phyloP scores from a whole-genome alignment of 2,113 vertebrate genomes.

The Chroicocephalus ridibundus region DNA sequence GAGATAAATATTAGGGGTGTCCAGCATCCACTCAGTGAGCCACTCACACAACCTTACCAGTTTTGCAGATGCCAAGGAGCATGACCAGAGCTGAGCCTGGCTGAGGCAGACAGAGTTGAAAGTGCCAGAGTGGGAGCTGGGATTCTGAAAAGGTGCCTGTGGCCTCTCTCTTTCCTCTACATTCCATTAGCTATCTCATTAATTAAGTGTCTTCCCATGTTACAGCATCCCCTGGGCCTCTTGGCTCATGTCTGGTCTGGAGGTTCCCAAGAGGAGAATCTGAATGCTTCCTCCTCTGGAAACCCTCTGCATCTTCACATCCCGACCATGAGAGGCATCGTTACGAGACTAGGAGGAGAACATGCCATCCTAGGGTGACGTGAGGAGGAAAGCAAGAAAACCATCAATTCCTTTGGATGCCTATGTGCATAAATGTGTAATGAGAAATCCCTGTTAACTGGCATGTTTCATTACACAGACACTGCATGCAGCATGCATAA shows the following conservation, averaged over 20 bases:
- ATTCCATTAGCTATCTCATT: background rate
- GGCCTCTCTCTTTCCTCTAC: background rate
- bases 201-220: background rate
- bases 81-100: background rate
- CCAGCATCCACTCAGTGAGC: background rate
- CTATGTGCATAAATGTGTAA: background rate
- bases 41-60: fast-evolving
- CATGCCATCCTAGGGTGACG: background rate
- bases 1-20: background rate
- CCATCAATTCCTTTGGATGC: background rate
- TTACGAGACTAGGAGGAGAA: background rate
- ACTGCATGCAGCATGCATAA: fast-evolving
- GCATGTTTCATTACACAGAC: background rate
- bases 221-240: background rate
- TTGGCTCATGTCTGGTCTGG: background rate
- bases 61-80: background rate
- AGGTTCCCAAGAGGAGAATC: background rate
- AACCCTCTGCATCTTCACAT: background rate
- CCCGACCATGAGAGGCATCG: fast-evolving
- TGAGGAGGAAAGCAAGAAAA: background rate
- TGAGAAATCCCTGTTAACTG: background rate
- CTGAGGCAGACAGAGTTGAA: background rate
- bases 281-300: background rate
- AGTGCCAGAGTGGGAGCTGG: background rate
- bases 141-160: background rate